Conservation (phyloP, 2,888 invertebrate species). For the Celastrina argiolus region DNA sequence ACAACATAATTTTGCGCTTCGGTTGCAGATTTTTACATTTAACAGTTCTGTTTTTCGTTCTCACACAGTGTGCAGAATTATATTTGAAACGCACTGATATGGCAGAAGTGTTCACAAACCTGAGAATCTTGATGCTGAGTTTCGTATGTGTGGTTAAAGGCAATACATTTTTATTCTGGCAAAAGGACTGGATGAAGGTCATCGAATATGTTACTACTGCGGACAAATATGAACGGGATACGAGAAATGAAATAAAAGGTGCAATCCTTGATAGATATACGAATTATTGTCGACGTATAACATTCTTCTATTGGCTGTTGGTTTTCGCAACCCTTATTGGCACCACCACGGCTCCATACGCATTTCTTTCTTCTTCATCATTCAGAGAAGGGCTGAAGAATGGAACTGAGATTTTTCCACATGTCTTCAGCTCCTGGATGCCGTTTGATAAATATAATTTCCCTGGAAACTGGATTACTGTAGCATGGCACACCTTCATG, state of each 20-base stretch:
- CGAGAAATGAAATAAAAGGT: slow-evolving; percentile 38
- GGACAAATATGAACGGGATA: slow-evolving; percentile 54
- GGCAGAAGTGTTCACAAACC: slow-evolving; percentile 55
- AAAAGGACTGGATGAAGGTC: slow-evolving; percentile 51
- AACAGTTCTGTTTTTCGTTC: slow-evolving; percentile 49
- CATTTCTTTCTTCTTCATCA: slow-evolving; percentile 47
- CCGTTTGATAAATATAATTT: slow-evolving; percentile 57
- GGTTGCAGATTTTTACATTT: slow-evolving; percentile 47
- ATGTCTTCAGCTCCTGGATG: slow-evolving; percentile 65
- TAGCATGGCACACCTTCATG: slow-evolving; percentile 48
- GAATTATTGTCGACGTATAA: slow-evolving; percentile 51
- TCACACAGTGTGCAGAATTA: slow-evolving; percentile 57
- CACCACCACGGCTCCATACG: slow-evolving; percentile 46
- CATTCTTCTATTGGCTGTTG: slow-evolving; percentile 58
- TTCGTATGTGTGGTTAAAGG: slow-evolving; percentile 55
- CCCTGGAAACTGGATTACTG: slow-evolving; percentile 58
- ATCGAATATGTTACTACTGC: slow-evolving; percentile 55
- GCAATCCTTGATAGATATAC: slow-evolving; percentile 53
- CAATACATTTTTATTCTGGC: slow-evolving; percentile 55
- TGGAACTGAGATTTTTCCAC: slow-evolving; percentile 56
- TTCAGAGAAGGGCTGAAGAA: slow-evolving; percentile 49
- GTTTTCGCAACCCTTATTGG: slow-evolving; percentile 52
- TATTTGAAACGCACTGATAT: slow-evolving; percentile 54
- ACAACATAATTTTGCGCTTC: slow-evolving; percentile 40
- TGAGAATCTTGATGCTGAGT: slow-evolving; percentile 63